These are phyloP conservation scores for Danionella dracula DNA, from an alignment of 2,797 vertebrate genomes.

Conservation along the genomic window DNA sequence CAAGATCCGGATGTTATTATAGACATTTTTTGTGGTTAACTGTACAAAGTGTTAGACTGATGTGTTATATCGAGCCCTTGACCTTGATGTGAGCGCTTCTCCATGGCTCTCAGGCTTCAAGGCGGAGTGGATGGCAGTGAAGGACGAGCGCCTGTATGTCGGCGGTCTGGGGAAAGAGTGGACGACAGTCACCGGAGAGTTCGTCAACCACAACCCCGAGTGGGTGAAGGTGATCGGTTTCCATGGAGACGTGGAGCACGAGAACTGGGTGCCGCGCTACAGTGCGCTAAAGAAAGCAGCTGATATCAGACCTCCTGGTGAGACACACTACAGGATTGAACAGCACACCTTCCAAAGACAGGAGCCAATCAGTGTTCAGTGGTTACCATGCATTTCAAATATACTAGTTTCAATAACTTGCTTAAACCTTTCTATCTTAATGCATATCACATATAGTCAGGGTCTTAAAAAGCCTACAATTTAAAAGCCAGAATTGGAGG, in stretches of 20 bases:
- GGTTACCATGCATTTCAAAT: no score
- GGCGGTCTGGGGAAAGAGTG: conserved; percentile 95
- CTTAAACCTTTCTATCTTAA: no score
- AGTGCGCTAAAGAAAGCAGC: conserved; percentile 70
- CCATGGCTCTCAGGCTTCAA: conserved; percentile 80
- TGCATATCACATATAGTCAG: no score
- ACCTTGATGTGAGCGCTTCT: background rate
- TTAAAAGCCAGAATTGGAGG: no score
- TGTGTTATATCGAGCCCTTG: no score
- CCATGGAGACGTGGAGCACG: conserved; percentile 78
- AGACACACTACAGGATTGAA: background rate
- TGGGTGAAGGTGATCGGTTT: conserved; percentile 92
- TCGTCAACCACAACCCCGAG: conserved; percentile 90
- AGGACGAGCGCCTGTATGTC: conserved; percentile 85
- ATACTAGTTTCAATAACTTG: no score
- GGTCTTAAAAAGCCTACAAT: no score
- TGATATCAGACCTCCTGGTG: conserved; percentile 84
- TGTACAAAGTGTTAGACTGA: no score
- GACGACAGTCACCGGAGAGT: conserved; percentile 86
- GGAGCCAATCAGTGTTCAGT: no score
- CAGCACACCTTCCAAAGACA: background rate
- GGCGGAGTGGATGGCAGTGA: conserved; percentile 94
- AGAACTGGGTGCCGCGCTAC: conserved; percentile 89
- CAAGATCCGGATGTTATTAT: no score
- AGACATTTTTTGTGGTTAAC: no score